Conservation (phyloP, 2,888 invertebrate genomes). For the Cepaea hortensis region DNA sequence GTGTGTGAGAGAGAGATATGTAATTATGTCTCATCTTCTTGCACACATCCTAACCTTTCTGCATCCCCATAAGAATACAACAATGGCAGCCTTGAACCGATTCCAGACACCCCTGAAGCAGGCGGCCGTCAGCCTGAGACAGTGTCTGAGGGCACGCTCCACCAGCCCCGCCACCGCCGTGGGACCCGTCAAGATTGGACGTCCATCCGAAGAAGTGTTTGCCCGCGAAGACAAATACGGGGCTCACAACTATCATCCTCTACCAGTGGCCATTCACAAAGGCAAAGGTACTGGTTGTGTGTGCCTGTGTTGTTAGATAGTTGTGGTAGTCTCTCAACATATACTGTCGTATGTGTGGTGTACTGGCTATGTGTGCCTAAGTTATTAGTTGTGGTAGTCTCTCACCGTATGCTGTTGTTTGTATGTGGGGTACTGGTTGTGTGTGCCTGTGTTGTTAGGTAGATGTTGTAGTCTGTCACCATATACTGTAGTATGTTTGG, state of each 20-base stretch:
- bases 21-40: too few relatives aligned
- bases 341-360: too few relatives aligned
- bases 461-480: too few relatives aligned
- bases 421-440: constrained; percentile 78
- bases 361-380: too few relatives aligned
- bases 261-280: constrained; percentile 92
- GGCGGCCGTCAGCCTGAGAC: constrained; percentile 26
- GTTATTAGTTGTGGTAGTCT: too few relatives aligned
- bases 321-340: too few relatives aligned
- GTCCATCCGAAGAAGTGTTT: constrained; percentile 78
- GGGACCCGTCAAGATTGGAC: constrained; percentile 56
- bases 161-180: constrained; percentile 52
- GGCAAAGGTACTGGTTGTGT: constrained; percentile 84
- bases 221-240: constrained; percentile 90
- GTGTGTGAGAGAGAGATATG: too few relatives aligned
- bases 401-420: too few relatives aligned
- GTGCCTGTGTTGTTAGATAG: too few relatives aligned
- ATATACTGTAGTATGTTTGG: too few relatives aligned
- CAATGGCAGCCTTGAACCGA: constrained; percentile 43
- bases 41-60: neutral
- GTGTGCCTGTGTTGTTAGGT: too few relatives aligned
- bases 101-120: constrained; percentile 46
- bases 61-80: neutral
- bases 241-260: constrained; percentile 96
- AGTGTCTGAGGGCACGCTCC: constrained; percentile 36